phyloP scores from a whole-genome alignment of 2,797 vertebrate species.

The Euthynnus affinis region DNA sequence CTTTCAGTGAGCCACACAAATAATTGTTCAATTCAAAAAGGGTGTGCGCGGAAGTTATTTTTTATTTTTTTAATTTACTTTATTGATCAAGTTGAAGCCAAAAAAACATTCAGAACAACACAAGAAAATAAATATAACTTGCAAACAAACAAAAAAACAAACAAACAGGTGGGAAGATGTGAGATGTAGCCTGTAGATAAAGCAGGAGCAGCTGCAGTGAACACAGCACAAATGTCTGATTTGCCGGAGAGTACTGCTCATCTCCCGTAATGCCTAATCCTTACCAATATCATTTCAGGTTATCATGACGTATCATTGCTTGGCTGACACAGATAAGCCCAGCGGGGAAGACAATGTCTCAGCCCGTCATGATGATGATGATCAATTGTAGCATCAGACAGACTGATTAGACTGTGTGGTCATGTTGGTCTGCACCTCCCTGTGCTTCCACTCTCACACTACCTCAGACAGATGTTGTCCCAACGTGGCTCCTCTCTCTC shows the following conservation, averaged over 20 bases:
- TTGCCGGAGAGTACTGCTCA: not conserved
- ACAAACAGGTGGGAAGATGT: too few relatives aligned
- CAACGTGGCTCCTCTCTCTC: not conserved
- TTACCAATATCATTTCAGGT: constrained; percentile 7
- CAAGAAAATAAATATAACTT: too few relatives aligned
- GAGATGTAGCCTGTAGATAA: too few relatives aligned
- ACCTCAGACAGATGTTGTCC: not conserved
- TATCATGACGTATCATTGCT: not conserved
- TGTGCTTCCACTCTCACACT: not conserved
- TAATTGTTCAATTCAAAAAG: too few relatives aligned
- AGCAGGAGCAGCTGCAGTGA: not conserved
- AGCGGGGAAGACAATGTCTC: constrained; percentile 7
- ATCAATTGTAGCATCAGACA: constrained; percentile 5
- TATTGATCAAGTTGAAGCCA: too few relatives aligned
- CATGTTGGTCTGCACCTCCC: not conserved
- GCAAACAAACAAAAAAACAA: too few relatives aligned
- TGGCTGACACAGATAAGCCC: constrained; percentile 9
- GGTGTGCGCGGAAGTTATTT: too few relatives aligned
- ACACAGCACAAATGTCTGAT: not conserved
- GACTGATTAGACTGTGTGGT: constrained; percentile 3
- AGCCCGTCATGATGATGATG: constrained; percentile 1
- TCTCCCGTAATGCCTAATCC: constrained; percentile 2
- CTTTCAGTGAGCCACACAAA: too few relatives aligned
- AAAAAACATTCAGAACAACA: too few relatives aligned
- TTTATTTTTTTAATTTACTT: too few relatives aligned